These are phyloP conservation scores for Catagonus wagneri DNA, from an alignment of 2,113 vertebrate species.

Conservation along the genomic window DNA sequence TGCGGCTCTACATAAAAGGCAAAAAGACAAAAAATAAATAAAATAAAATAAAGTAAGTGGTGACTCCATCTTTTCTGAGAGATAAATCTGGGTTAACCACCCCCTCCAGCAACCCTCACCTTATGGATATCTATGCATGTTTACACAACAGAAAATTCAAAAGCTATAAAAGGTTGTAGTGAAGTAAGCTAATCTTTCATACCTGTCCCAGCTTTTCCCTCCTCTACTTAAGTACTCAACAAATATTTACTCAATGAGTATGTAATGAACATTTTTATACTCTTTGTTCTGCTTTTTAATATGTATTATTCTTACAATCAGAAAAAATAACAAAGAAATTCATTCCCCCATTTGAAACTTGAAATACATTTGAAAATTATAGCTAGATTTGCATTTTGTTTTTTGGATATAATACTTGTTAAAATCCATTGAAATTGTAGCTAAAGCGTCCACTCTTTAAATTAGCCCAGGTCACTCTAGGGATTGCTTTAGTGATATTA, in stretches of 20 bases:
- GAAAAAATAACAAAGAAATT: not conserved
- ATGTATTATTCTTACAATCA: conserved; percentile 4
- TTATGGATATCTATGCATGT: not conserved
- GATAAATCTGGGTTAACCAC: not conserved
- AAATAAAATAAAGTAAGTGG: conserved; percentile 29
- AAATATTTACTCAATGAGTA: conserved; percentile 4
- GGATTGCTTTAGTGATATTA: not conserved
- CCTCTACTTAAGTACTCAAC: not conserved
- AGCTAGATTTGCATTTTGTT: conserved; percentile 20
- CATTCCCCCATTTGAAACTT: not conserved
- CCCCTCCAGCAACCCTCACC: not conserved
- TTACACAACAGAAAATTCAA: not conserved
- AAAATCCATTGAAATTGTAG: conserved; percentile 52
- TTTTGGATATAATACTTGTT: conserved; percentile 42
- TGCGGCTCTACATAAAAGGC: no score
- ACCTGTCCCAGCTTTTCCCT: not conserved
- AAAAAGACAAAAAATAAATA: no score
- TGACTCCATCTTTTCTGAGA: not conserved
- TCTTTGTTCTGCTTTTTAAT: conserved; percentile 22
- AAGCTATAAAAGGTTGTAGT: not conserved
- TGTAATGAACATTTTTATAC: conserved; percentile 18
- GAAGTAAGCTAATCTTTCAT: not conserved
- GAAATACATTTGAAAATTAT: not conserved
- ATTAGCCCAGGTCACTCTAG: not conserved
- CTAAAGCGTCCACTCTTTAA: not conserved